phyloP scores from a whole-genome alignment of 2,797 vertebrate genomes.

The Periophthalmus magnuspinnatus region DNA sequence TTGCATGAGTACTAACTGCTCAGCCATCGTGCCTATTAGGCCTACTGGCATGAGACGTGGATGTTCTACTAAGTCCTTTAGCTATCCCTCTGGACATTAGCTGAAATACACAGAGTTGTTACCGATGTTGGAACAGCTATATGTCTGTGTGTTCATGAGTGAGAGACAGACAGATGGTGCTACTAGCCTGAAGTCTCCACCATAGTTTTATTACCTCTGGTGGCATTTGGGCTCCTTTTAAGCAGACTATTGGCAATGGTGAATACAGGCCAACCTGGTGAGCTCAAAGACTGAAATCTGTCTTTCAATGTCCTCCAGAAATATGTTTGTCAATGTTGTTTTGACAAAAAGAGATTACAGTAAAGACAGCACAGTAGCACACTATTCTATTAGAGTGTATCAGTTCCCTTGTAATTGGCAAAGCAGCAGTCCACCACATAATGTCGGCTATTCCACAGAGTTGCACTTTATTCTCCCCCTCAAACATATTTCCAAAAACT shows the following conservation, averaged over 20 bases:
- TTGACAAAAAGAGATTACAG: slow-evolving; percentile 3
- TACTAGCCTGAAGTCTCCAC: slow-evolving; percentile 48
- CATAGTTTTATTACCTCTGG: slow-evolving; percentile 54
- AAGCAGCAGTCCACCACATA: slow-evolving; percentile 11
- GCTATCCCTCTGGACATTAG: no score
- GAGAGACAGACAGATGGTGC: slow-evolving; percentile 66
- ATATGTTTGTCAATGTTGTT: no score
- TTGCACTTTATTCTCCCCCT: neutral
- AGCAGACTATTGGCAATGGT: slow-evolving; percentile 19
- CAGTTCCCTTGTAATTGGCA: no score
- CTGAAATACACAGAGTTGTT: no score
- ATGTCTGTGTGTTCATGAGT: slow-evolving; percentile 65
- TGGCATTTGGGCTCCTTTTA: slow-evolving; percentile 48
- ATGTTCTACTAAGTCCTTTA: no score
- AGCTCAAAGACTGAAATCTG: no score
- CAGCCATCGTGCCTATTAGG: neutral
- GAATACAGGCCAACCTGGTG: no score
- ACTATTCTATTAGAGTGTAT: no score
- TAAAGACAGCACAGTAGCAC: no score
- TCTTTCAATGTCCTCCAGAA: no score
- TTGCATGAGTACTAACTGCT: neutral
- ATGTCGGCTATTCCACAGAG: slow-evolving; percentile 16
- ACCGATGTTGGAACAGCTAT: slow-evolving; percentile 23
- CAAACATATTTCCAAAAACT: slow-evolving; percentile 17
- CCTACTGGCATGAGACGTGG: no score